Evolutionary conservation across 2,113 vertebrate genomes (phyloP), one percentile per base, ranked within the genome.

Genomic region (Oncorhynchus tshawytscha): DNA sequence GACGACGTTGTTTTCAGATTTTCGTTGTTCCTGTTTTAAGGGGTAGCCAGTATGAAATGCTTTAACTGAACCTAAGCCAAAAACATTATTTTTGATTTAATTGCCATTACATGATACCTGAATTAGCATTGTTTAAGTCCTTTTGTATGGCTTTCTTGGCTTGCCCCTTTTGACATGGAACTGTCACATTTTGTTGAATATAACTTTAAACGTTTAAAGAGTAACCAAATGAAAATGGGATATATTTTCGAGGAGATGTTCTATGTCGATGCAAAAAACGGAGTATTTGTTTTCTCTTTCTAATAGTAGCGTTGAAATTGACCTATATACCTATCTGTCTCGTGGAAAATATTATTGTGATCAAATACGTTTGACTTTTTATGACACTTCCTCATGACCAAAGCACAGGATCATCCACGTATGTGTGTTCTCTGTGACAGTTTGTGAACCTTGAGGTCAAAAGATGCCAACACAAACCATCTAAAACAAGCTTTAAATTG

Each of bases 171-270:
- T 73, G 48, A 76, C 71, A 54, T 48, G 66, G 67, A 81, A 70
- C 39, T 62, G 13, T 70, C n/a, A 71, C 72, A 73, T 67, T 74
- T 70, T 51, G 77, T 84, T 67, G 79, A 77, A 71, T 82, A 78
- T 62, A 66, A 85, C 72, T 70, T 78, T 81, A 77, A 83, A 72
- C 71, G 70, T 82, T 79, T 72, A 74, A 82, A 78, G 65, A 83
- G 82, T 87, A 88, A 84, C 88, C 89, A 93, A 92, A 81, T 27
- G 31, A 81, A 81, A 83, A 79, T 83, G 25, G 67, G 72, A 77
- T 78, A 74, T 90, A 54, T 54, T 83, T 73, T 85, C 51, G 16
- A 54, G 51, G 51, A 84, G 90, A 91, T 92, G 91, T 93, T 90
- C 84, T 86, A 87, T 34, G 51, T 78, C 73, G 29, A 70, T 51